Evolutionary conservation across 2,113 vertebrate species (phyloP).

Genomic region (Oryzias melastigma): DNA sequence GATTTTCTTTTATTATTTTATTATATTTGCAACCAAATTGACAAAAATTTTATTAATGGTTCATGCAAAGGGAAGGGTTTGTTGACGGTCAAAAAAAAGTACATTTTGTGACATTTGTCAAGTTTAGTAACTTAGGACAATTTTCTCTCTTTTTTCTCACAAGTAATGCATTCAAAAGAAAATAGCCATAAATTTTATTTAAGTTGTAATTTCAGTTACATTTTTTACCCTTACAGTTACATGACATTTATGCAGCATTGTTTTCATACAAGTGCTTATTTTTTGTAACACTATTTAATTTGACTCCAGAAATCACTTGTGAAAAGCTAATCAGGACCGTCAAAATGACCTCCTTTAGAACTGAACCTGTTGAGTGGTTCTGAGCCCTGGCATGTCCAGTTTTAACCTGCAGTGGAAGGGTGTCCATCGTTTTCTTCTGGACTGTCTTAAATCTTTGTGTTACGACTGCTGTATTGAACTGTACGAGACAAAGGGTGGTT

Average conservation of each 20-base stretch:
- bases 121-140: too few relatives aligned
- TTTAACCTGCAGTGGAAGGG: constrained; percentile 49
- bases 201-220: neutral
- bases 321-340: too few relatives aligned
- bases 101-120: too few relatives aligned
- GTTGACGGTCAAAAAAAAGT: too few relatives aligned
- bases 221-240: neutral
- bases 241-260: neutral
- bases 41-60: too few relatives aligned
- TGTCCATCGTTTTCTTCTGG: constrained; percentile 42
- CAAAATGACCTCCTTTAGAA: neutral
- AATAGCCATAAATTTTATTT: too few relatives aligned
- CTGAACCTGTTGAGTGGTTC: constrained; percentile 1
- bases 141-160: neutral
- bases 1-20: too few relatives aligned
- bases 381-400: constrained; percentile 39
- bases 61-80: too few relatives aligned
- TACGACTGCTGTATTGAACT: constrained; percentile 62
- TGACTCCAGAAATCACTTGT: too few relatives aligned
- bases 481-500: constrained; percentile 36
- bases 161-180: neutral
- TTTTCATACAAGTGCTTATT: too few relatives aligned
- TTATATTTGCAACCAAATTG: too few relatives aligned
- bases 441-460: constrained; percentile 64
- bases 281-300: too few relatives aligned